phyloP scores from a whole-genome alignment of 1,140 invertebrate genomes.

The Drosophila burlai region DNA sequence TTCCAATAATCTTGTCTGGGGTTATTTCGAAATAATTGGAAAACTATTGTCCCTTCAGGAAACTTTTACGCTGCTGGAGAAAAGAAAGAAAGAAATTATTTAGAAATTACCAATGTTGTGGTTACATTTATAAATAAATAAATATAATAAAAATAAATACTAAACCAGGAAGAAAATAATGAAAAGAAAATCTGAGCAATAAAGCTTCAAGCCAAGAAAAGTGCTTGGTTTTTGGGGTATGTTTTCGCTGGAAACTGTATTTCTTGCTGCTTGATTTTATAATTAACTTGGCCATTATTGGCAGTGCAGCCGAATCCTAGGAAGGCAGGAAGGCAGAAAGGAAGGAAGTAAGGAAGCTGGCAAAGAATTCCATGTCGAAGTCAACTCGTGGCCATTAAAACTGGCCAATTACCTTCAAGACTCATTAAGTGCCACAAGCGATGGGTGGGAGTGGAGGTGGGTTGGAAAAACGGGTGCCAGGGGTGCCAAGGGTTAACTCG shows the following conservation, averaged over 20 bases:
- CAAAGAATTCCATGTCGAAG: conserved; percentile 62
- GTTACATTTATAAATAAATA: neutral
- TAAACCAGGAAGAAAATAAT: too few relatives aligned
- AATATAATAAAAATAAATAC: neutral
- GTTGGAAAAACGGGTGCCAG: neutral
- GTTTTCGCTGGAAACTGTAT: too few relatives aligned
- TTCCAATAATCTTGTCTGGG: neutral
- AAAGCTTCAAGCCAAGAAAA: neutral
- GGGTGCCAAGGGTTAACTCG: neutral
- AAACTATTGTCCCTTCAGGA: neutral
- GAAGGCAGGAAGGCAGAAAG: neutral
- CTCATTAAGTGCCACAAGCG: conserved; percentile 76
- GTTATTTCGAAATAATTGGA: conserved; percentile 4
- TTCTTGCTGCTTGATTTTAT: conserved; percentile 54
- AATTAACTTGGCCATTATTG: conserved; percentile 60
- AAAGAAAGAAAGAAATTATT: too few relatives aligned
- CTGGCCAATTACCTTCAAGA: conserved; percentile 80
- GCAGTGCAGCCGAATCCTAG: conserved; percentile 8
- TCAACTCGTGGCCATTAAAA: conserved; percentile 75
- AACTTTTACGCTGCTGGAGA: neutral
- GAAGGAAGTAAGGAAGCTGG: conserved; percentile 34
- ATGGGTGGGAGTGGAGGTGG: conserved; percentile 4
- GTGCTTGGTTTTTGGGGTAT: neutral
- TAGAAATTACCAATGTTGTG: too few relatives aligned
- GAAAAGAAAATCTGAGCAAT: neutral